These are phyloP conservation scores for Dusona sp. DNA, from an alignment of 2,888 invertebrate species.

Conservation along the genomic window DNA sequence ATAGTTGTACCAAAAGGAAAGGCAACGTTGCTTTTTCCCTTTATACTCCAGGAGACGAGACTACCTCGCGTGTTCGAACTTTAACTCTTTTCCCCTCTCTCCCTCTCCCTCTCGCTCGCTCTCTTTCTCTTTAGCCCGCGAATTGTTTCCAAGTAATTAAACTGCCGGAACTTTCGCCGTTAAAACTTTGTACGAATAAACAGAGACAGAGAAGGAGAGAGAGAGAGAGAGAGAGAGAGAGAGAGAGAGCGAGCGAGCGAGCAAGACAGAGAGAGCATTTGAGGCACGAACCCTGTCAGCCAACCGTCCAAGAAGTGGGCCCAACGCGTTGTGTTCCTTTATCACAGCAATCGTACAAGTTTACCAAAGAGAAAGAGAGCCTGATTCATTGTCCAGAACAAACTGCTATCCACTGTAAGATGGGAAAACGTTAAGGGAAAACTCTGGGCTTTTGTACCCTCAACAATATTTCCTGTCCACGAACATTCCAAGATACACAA, in stretches of 20 bases:
- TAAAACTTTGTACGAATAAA: conserved; percentile 77
- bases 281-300: conserved; percentile 54
- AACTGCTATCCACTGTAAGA: not conserved
- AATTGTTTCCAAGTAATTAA: conserved; percentile 85
- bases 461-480: not conserved
- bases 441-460: not conserved
- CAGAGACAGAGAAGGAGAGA: not conserved
- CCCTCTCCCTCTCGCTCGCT: not conserved
- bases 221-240: conserved; percentile 28
- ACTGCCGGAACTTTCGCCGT: conserved; percentile 82
- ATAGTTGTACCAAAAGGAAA: conserved; percentile 26
- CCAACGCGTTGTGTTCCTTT: conserved; percentile 53
- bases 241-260: too few species aligned
- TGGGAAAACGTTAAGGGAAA: too few species aligned
- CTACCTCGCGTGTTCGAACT: conserved; percentile 58
- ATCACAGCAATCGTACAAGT: conserved; percentile 24
- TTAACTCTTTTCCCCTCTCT: conserved; percentile 18
- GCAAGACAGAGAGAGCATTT: not conserved
- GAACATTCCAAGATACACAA: not conserved
- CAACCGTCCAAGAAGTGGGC: conserved; percentile 52
- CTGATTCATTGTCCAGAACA: conserved; percentile 29
- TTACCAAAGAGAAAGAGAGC: conserved; percentile 32
- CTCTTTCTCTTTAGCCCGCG: conserved; percentile 63
- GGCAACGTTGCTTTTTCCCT: conserved; percentile 49
- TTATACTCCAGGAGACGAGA: conserved; percentile 20